Evolutionary conservation across 1,140 invertebrate species (phyloP), one percentile per base, ranked within the genome.

Genomic region (Ladona fulva): DNA sequence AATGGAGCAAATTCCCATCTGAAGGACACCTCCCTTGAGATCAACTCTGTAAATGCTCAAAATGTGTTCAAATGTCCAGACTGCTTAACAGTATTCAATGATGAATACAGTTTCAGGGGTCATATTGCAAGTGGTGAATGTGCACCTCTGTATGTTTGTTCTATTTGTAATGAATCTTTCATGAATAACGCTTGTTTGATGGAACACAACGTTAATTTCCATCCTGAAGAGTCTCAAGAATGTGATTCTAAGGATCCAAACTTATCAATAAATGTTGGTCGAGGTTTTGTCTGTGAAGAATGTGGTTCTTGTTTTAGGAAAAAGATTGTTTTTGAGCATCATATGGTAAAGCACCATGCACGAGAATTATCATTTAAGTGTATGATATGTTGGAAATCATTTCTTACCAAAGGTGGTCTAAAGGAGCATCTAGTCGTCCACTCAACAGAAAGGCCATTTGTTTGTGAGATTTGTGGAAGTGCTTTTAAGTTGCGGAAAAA

Each of bases 371-470:
- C 16, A 22, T 66, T 3, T 5, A 66, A 66, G 14, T 66, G 52
- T 66, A 22, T 16, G n/a, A 22, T 66, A 6, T 66, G 52, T 66
- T 19, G n/a, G n/a, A 66, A 66, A 22, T 16, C 52, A 3, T 66
- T 66, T 66, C n/a, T 66, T 5, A 66, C 52, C 12, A 66, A 66
- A 66, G 52, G 52, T 16, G 52, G 52, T 86, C 86, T 97, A 6
- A 92, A 92, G 74, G 94, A 95, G 82, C 95, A 97, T 82, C 88
- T 93, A 85, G 89, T 92, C 80, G 92, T 94, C 24, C 95, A 97
- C 81, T 94, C 91, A 22, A 92, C 94, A 0, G 89, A 90, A 22
- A 88, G 93, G 76, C 94, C 94, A 0, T 95, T 92, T 83, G 89
- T 91, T 0, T 96, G 94, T 85, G 92, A 93, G 80, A 92, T 95